Evolutionary conservation across 2,113 vertebrate species (phyloP).

Genomic region (Varanus komodoensis): DNA sequence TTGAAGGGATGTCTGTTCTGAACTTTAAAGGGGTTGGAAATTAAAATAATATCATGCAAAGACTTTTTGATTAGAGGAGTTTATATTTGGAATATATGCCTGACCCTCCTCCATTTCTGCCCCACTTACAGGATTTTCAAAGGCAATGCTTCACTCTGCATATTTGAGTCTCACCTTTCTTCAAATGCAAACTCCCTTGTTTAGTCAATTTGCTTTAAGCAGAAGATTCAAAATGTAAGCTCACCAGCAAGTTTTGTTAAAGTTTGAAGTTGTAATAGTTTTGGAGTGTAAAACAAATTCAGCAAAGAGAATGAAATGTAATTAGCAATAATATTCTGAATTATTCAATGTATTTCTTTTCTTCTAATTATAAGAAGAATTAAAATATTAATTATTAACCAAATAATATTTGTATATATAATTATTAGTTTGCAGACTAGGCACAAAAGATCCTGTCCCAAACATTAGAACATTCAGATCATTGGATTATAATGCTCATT

Average conservation of each 20-base stretch:
- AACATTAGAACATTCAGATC: slow-evolving; percentile 8
- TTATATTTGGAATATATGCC: neutral
- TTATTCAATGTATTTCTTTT: neutral
- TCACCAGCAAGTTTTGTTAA: slow-evolving; percentile 28
- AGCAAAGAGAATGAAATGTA: slow-evolving; percentile 9
- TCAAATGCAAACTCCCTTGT: neutral
- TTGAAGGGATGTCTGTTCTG: too few relatives aligned
- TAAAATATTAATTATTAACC: slow-evolving; percentile 43
- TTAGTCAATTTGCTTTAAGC: slow-evolving; percentile 11
- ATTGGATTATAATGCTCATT: neutral
- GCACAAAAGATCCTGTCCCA: neutral
- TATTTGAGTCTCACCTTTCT: neutral
- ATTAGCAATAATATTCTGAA: slow-evolving; percentile 43
- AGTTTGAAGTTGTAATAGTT: neutral
- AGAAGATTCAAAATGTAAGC: slow-evolving; percentile 35
- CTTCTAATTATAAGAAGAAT: slow-evolving; percentile 33
- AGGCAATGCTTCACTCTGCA: too few relatives aligned
- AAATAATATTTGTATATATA: slow-evolving; percentile 29
- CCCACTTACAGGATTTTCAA: neutral
- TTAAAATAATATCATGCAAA: neutral
- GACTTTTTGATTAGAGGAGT: neutral
- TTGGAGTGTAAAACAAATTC: slow-evolving; percentile 17
- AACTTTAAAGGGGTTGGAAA: too few relatives aligned
- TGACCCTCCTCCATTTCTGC: neutral
- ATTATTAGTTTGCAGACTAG: neutral